Evolutionary conservation across 2,888 invertebrate genomes (phyloP), one percentile per base, ranked within the genome.

Genomic region (Dascillus cervinus): DNA sequence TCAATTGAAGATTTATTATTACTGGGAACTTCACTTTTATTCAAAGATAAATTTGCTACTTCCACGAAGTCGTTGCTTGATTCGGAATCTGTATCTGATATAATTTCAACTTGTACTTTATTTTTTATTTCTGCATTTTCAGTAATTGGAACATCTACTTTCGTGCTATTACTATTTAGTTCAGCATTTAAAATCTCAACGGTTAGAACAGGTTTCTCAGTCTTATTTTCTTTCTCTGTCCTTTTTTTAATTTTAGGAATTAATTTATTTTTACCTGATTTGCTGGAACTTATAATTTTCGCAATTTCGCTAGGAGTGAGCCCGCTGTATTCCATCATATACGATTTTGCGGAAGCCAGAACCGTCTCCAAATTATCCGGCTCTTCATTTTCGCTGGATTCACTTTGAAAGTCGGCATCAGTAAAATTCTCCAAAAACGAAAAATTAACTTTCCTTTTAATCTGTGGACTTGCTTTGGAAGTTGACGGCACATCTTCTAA

Each of bases 311-410:
- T 73, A 42, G 79, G 74, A 26, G 83, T 79, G 49, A 86, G 72
- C 38, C 80, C 84, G 48, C 77, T 82, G 48, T 83, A 78, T 60
- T 86, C 84, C 55, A 78, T 69, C 71, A 86, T 84, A 43, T 82
- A 86, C 19, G 72, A 70, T 53, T 79, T 71, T 2, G 82, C 83
- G 20, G 79, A 72, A 34, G 73, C 67, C n/a, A 73, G 67, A 33
- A 64, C 62, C 3, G 4, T 12, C n/a, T 26, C 9, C 11, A 10
- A 22, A 6, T 10, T n/a, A 5, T 21, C 11, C 9, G 12, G 33
- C 14, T 31, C 26, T 25, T 46, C 45, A 31, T 43, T 38, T 21
- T 49, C 49, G 13, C 56, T 57, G 33, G 52, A 54, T n/a, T 54
- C 55, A 32, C 6, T 52, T 19, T 37, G 35, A 40, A 56, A 53